Evolutionary conservation across 2,797 vertebrate genomes (phyloP).

Genomic region (Cyclura pinguis): DNA sequence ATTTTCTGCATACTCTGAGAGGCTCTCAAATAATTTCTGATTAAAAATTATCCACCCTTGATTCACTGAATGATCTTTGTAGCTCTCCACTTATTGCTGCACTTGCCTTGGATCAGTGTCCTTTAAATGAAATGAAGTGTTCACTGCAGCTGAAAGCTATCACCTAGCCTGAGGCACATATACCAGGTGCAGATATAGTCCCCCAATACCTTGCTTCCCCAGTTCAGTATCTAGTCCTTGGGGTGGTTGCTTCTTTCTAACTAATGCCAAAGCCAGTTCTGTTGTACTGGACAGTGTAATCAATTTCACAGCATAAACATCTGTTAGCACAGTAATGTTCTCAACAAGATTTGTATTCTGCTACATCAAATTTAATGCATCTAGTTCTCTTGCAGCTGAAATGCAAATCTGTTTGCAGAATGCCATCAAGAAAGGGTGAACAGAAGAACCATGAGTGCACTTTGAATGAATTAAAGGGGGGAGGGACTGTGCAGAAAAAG

Average conservation of each 20-base stretch:
- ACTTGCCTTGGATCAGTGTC: too few relatives aligned
- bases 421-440: not conserved
- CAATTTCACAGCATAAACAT: not conserved
- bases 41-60: too few relatives aligned
- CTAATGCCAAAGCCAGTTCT: not conserved
- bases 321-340: not conserved
- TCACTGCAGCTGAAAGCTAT: not conserved
- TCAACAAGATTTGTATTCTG: not conserved
- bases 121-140: too few relatives aligned
- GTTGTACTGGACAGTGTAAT: not conserved
- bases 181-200: not conserved
- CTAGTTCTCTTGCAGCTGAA: not conserved
- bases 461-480: too few relatives aligned
- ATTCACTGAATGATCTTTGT: too few relatives aligned
- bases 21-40: too few relatives aligned
- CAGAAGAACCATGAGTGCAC: not conserved
- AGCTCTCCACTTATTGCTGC: too few relatives aligned
- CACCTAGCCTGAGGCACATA: not conserved
- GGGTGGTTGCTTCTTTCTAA: not conserved
- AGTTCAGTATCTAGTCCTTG: not conserved
- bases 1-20: too few relatives aligned
- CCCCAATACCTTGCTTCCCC: not conserved
- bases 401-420: not conserved
- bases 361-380: not conserved
- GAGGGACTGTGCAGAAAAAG: not conserved